phyloP scores from a whole-genome alignment of 2,797 vertebrate species.

The Holocentrus rufus region DNA sequence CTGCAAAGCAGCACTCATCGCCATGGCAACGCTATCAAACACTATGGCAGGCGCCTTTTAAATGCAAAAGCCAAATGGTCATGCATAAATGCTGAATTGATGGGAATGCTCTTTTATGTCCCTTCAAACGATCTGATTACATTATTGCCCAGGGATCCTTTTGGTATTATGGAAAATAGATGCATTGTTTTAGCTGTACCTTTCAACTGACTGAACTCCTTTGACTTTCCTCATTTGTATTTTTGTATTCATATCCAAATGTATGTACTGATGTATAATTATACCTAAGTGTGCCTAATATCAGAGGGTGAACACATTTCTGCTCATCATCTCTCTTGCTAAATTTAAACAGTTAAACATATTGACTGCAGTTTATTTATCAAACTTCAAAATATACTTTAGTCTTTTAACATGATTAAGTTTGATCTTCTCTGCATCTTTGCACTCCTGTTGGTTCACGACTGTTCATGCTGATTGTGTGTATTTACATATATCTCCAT shows the following conservation, averaged over 20 bases:
- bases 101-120: constrained; percentile 16
- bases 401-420: too few relatives aligned
- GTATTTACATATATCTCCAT: too few relatives aligned
- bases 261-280: too few relatives aligned
- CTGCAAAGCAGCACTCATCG: constrained; percentile 53
- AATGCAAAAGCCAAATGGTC: constrained; percentile 22
- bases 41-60: constrained; percentile 28
- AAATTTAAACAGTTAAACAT: too few relatives aligned
- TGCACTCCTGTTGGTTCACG: neutral
- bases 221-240: neutral
- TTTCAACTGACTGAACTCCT: constrained; percentile 6
- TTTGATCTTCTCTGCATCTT: neutral
- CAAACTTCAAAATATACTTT: too few relatives aligned
- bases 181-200: neutral
- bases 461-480: too few relatives aligned
- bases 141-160: constrained; percentile 14
- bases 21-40: constrained; percentile 73
- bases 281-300: too few relatives aligned
- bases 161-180: constrained; percentile 26
- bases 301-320: too few relatives aligned
- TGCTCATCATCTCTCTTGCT: too few relatives aligned
- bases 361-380: too few relatives aligned
- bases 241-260: too few relatives aligned
- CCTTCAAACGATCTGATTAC: constrained; percentile 18
- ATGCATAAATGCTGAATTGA: constrained; percentile 31